phyloP scores from a whole-genome alignment of 2,888 invertebrate species.

The Plebejus argus region DNA sequence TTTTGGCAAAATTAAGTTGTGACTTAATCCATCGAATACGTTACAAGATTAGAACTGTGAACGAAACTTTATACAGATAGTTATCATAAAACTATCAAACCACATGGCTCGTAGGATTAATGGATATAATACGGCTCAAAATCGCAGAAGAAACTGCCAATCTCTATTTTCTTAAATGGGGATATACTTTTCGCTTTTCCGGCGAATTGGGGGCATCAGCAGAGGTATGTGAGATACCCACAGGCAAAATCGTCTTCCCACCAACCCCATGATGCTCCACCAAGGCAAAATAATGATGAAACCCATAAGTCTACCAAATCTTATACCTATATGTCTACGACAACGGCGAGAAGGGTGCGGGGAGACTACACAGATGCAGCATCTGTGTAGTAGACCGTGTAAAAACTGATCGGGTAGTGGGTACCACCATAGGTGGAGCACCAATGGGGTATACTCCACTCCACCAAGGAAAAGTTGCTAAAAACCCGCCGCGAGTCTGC shows the following conservation, averaged over 20 bases:
- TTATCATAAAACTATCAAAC: neutral
- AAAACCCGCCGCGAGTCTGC: neutral
- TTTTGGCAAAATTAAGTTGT: neutral
- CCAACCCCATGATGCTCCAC: no score
- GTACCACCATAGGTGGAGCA: no score
- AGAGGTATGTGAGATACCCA: neutral
- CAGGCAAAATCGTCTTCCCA: neutral
- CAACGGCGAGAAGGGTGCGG: no score
- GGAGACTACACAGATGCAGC: no score
- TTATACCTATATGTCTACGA: no score
- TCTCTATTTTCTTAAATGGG: no score
- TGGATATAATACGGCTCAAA: neutral
- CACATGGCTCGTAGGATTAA: neutral
- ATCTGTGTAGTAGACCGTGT: slow-evolving; percentile 37
- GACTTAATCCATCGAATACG: neutral
- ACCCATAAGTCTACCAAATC: no score
- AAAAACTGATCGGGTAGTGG: slow-evolving; percentile 35
- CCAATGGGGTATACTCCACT: no score
- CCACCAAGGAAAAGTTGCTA: no score
- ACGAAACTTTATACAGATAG: neutral
- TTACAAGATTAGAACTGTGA: neutral
- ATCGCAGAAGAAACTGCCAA: neutral
- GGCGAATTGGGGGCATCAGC: no score
- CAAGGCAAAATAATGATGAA: no score
- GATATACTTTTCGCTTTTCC: no score